phyloP scores from a whole-genome alignment of 2,888 invertebrate genomes.

The Chrysolina haemoptera region DNA sequence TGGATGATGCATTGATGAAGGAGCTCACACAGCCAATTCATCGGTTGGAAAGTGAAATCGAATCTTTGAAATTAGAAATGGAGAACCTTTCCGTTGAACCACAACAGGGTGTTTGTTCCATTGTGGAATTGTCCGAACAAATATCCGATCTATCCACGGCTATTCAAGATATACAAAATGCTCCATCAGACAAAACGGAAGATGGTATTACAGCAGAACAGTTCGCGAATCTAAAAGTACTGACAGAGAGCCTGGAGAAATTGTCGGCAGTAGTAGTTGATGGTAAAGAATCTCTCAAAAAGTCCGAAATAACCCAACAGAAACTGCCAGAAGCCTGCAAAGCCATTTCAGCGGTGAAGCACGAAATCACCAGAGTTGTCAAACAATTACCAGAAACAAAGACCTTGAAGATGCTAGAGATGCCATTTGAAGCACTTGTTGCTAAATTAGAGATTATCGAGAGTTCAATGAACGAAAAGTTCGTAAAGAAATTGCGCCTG shows the following conservation, averaged over 20 bases:
- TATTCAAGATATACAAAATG: neutral
- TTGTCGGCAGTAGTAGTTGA: constrained; percentile 15
- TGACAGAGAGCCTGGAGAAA: neutral
- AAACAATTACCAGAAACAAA: constrained; percentile 15
- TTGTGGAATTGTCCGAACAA: neutral
- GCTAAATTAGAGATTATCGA: constrained; percentile 32
- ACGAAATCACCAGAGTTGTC: constrained; percentile 25
- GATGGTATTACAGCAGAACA: neutral
- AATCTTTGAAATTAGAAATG: neutral
- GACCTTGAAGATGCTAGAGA: constrained; percentile 28
- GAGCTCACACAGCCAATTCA: neutral
- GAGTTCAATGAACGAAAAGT: neutral
- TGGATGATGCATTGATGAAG: neutral
- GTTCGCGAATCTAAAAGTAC: neutral
- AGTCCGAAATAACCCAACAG: constrained; percentile 11
- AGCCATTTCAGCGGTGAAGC: constrained; percentile 1
- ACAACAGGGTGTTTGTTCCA: neutral
- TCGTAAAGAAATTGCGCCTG: neutral
- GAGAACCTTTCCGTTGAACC: neutral
- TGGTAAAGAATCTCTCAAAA: constrained; percentile 23
- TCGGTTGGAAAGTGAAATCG: neutral
- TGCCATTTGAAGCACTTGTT: constrained; percentile 42
- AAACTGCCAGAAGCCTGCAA: constrained; percentile 17
- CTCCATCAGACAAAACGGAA: neutral
- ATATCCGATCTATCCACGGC: neutral